Evolutionary conservation across 1,140 invertebrate species (phyloP).

Genomic region (Thaumetopoea pityocampa): DNA sequence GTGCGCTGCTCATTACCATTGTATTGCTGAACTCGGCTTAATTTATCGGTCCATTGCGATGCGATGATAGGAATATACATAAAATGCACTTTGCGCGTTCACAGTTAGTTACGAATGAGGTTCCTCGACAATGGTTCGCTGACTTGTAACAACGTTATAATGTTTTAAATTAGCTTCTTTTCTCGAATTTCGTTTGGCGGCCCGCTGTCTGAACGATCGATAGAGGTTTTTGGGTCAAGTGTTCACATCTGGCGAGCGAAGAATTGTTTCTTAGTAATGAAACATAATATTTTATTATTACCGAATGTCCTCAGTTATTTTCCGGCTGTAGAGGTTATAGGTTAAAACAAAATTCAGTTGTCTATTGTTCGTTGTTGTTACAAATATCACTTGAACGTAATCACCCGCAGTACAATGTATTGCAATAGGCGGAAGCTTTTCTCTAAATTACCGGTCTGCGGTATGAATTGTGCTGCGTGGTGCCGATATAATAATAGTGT

Average conservation of each 20-base stretch:
- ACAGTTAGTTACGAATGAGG: constrained; percentile 14
- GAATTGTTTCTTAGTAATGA: constrained; percentile 10
- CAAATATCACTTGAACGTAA: constrained; percentile 30
- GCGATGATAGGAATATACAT: constrained; percentile 5
- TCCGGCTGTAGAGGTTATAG: constrained; percentile 8
- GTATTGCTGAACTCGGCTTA: constrained; percentile 6
- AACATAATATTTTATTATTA: not conserved
- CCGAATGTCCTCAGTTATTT: too few relatives aligned
- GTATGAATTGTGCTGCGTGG: too few relatives aligned
- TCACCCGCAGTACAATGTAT: constrained; percentile 29
- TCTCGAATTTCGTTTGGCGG: constrained; percentile 9
- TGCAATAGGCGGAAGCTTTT: constrained; percentile 31
- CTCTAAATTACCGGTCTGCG: constrained; percentile 20
- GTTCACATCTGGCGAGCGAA: constrained; percentile 14
- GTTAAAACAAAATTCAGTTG: constrained; percentile 8
- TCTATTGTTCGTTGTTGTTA: constrained; percentile 32
- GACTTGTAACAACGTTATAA: constrained; percentile 21
- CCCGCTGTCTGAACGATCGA: constrained; percentile 15
- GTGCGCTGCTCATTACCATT: constrained; percentile 15
- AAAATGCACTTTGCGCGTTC: constrained; percentile 11
- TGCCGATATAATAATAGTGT: too few relatives aligned
- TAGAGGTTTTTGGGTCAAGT: constrained; percentile 28
- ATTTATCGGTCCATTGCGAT: not conserved
- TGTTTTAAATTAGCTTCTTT: constrained; percentile 17
- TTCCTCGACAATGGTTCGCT: constrained; percentile 15